Conservation (phyloP, 2,797 vertebrate genomes). For the Enteromius fasciolatus region DNA sequence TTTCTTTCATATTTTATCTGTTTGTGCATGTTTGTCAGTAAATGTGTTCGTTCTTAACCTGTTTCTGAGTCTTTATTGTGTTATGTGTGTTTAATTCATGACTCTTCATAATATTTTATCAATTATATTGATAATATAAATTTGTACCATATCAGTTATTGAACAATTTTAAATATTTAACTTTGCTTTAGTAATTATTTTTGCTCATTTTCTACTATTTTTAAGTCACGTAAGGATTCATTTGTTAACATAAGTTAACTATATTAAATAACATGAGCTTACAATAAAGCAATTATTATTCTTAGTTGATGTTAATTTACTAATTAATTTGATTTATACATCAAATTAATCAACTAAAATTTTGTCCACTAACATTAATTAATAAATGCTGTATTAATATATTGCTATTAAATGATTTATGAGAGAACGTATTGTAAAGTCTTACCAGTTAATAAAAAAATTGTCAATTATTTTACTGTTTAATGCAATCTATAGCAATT, state of each 20-base stretch:
- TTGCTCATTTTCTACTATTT: neutral
- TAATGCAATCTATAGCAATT: neutral
- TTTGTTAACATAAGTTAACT: too few species aligned
- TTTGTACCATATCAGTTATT: neutral
- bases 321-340: neutral
- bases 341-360: neutral
- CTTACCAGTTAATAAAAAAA: neutral
- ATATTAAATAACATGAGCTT: neutral
- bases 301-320: neutral
- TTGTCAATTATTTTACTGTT: too few species aligned
- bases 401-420: neutral
- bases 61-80: slow-evolving; percentile 65
- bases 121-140: neutral
- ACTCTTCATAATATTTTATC: neutral
- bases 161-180: too few species aligned
- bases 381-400: neutral
- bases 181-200: neutral
- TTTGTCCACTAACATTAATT: neutral
- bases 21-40: slow-evolving; percentile 75
- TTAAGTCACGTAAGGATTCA: neutral
- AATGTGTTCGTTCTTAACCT: slow-evolving; percentile 65
- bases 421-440: neutral
- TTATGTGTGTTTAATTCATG: slow-evolving; percentile 2
- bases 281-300: neutral
- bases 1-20: slow-evolving; percentile 67